phyloP scores from a whole-genome alignment of 2,797 vertebrate genomes.

The Geotrypetes seraphini region DNA sequence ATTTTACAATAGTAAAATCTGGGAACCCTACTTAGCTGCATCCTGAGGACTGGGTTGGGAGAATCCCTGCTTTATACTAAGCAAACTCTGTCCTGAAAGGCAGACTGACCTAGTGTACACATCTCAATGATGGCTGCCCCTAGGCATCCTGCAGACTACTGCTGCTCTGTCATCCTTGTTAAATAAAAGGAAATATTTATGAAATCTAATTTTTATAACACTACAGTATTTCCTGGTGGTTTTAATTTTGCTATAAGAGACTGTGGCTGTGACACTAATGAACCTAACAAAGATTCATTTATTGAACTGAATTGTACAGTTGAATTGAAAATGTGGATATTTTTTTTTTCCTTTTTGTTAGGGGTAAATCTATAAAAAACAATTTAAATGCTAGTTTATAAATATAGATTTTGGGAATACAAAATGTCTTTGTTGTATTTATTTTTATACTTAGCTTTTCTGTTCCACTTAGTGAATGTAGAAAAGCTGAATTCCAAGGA shows the following conservation, averaged over 20 bases:
- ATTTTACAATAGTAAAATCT: no score
- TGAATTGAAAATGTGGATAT: constrained; percentile 10
- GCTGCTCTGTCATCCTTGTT: constrained; percentile 18
- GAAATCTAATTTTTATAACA: constrained; percentile 43
- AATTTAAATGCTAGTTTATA: constrained; percentile 8
- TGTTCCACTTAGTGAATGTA: no score
- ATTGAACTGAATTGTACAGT: constrained; percentile 18
- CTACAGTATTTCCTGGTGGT: constrained; percentile 1
- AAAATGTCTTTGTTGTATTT: background rate
- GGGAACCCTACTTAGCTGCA: no score
- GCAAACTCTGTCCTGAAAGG: no score
- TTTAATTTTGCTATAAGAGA: background rate
- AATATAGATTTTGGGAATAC: constrained; percentile 16
- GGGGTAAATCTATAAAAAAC: constrained; percentile 1
- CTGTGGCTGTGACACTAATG: constrained; percentile 11
- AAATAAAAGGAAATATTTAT: constrained; percentile 38
- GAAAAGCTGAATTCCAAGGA: no score
- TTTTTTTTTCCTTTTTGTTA: background rate
- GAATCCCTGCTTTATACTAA: no score
- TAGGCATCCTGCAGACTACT: no score
- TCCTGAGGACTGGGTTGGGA: no score
- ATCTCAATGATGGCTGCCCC: no score
- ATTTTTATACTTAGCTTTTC: no score
- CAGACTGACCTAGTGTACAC: no score
- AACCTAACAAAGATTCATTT: constrained; percentile 4